Evolutionary conservation across 2,888 invertebrate species (phyloP).

Genomic region (Bibio marci): DNA sequence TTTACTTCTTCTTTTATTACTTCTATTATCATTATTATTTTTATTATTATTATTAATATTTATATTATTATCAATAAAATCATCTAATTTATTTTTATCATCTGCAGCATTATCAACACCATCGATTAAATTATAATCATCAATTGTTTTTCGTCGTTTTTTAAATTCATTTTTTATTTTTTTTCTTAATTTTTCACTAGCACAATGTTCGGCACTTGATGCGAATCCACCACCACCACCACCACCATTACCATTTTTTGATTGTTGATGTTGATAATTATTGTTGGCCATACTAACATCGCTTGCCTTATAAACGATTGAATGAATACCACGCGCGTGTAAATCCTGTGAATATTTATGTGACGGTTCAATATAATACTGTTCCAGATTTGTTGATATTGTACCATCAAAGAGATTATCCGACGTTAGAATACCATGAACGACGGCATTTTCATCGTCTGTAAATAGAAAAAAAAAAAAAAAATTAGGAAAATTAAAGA

Average conservation of each 20-base stretch:
- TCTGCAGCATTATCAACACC: too few relatives aligned
- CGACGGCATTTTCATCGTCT: conserved; percentile 68
- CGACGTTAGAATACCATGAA: conserved; percentile 70
- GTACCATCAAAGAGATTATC: conserved; percentile 84
- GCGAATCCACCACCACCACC: neutral
- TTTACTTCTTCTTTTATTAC: conserved; percentile 24
- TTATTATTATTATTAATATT: conserved; percentile 21
- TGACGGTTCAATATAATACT: conserved; percentile 60
- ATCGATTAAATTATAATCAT: too few relatives aligned
- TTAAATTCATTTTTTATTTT: conserved; percentile 16
- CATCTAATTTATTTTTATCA: neutral
- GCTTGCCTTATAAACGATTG: conserved; percentile 66
- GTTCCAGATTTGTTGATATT: conserved; percentile 57
- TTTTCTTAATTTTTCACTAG: conserved; percentile 24
- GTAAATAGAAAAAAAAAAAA: conserved; percentile 17
- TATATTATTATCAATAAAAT: conserved; percentile 17
- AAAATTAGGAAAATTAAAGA: neutral
- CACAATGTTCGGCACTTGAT: conserved; percentile 21
- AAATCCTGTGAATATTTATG: conserved; percentile 32
- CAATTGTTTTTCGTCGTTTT: conserved; percentile 12
- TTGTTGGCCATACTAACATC: conserved; percentile 40
- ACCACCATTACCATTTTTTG: conserved; percentile 7
- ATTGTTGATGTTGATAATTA: conserved; percentile 7
- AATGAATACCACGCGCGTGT: conserved; percentile 43
- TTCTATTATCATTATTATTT: conserved; percentile 20